Conservation (phyloP, 2,113 vertebrate genomes). For the Bubo bubo region DNA sequence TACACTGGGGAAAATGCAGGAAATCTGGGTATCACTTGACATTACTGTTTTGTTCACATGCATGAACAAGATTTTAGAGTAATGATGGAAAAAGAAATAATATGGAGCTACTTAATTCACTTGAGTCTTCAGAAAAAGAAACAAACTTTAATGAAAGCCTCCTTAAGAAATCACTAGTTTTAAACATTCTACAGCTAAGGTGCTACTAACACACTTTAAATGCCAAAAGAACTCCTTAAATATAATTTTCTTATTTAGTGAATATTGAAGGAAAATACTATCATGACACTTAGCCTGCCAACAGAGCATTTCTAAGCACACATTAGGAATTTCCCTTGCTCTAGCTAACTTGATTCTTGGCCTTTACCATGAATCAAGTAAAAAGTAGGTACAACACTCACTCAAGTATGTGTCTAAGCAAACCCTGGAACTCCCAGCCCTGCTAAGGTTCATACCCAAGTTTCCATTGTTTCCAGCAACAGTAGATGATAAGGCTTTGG, state of each 20-base stretch:
- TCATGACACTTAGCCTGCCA: neutral
- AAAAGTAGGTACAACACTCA: neutral
- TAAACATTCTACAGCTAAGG: neutral
- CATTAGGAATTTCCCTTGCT: neutral
- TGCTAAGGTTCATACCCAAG: slow-evolving; percentile 77
- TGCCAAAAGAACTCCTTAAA: neutral
- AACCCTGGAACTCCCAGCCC: neutral
- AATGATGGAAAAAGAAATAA: neutral
- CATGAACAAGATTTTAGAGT: neutral
- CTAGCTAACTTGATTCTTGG: neutral
- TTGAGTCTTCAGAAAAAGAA: neutral
- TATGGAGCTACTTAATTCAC: neutral
- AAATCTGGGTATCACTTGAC: neutral
- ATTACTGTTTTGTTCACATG: neutral
- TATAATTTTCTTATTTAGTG: neutral
- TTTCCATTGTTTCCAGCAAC: slow-evolving; percentile 87
- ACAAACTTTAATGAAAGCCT: neutral
- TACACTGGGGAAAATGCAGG: neutral
- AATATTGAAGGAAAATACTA: neutral
- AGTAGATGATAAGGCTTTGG: slow-evolving; percentile 79
- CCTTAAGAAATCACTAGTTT: neutral
- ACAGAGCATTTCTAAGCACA: neutral
- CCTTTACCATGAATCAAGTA: neutral
- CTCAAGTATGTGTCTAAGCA: neutral
- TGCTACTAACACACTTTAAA: neutral